Evolutionary conservation across 2,888 invertebrate species (phyloP), one percentile per base, ranked within the genome.

Genomic region (Eilema caniola): DNA sequence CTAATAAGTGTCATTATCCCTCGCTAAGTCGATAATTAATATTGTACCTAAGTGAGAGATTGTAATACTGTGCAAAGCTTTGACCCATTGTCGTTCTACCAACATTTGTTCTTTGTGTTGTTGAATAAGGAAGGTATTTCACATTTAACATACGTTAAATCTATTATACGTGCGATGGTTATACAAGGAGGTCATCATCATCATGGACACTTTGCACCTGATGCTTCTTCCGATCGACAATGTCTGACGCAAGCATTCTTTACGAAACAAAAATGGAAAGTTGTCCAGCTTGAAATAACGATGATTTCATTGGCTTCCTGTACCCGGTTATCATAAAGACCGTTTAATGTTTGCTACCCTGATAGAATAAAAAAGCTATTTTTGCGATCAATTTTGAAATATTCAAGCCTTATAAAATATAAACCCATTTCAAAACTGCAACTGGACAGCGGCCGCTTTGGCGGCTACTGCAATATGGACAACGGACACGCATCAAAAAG

Each of bases 401-500:
- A 14, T 7, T 20, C 31, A 12, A 24, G 8, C 24, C 16, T 62
- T 62, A 24, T 41, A 62, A 62, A 41, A 62, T 41, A 41, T 24
- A 24, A n/a, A 64, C 23, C 14, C n/a, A 2, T 10, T 4, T 31
- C 56, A 56, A 61, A 53, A 56, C 67, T 28, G 31, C 37, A 56
- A 28, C 20, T 56, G 31, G 28, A 61, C 28, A 53, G 23, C 57
- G 56, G n/a, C 57, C 1, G 57, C 57, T 53, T 16, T 25, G 41
- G 11, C 25, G 24, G 62, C 31, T 24, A 25, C 67, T 69, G 70
- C 23, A 62, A 70, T 63, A 41, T 16, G 41, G 16, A 14, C 41
- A 41, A 16, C 16, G 41, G 12, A 61, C 62, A 67, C 69, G 67
- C 82, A 79, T 81, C 79, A 79, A 62, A 79, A 79, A 79, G 65